Evolutionary conservation across 2,797 vertebrate species (phyloP).

Genomic region (Peromyscus nudipes): DNA sequence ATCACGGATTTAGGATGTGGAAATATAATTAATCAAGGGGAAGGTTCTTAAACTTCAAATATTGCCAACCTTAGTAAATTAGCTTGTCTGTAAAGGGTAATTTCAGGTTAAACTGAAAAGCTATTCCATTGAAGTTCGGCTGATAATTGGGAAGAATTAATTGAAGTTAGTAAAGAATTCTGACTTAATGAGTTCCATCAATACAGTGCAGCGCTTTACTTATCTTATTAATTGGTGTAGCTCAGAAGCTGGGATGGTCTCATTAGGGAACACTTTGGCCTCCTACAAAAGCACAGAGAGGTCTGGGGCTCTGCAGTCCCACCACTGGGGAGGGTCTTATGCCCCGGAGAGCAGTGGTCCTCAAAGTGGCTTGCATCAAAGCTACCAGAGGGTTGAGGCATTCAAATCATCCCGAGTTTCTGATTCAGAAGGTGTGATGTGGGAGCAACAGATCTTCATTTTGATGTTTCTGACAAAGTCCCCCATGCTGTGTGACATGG

Average conservation of each 20-base stretch:
- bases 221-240: slow-evolving; percentile 66
- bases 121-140: slow-evolving; percentile 66
- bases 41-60: slow-evolving; percentile 68
- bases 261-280: slow-evolving; percentile 37
- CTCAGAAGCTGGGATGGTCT: slow-evolving; percentile 42
- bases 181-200: slow-evolving; percentile 73
- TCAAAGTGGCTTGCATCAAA: neutral
- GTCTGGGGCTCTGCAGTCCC: neutral
- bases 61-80: slow-evolving; percentile 69
- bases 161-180: slow-evolving; percentile 70
- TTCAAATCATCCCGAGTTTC: neutral
- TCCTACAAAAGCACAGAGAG: neutral
- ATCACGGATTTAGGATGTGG: slow-evolving; percentile 21
- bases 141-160: slow-evolving; percentile 77
- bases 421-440: neutral
- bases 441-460: neutral
- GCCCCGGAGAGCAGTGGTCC: neutral
- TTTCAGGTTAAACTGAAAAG: slow-evolving; percentile 75
- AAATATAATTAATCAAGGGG: slow-evolving; percentile 50
- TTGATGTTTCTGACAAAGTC: neutral
- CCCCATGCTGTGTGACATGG: neutral
- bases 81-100: slow-evolving; percentile 71
- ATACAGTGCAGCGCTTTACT: slow-evolving; percentile 54
- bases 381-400: neutral
- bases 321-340: neutral